Percentiles rank a stretch among this genome's conserved stretches.
Evolutionary conservation across 2,888 invertebrate genomes (phyloP).

Genomic region (Melanchra persicariae): DNA sequence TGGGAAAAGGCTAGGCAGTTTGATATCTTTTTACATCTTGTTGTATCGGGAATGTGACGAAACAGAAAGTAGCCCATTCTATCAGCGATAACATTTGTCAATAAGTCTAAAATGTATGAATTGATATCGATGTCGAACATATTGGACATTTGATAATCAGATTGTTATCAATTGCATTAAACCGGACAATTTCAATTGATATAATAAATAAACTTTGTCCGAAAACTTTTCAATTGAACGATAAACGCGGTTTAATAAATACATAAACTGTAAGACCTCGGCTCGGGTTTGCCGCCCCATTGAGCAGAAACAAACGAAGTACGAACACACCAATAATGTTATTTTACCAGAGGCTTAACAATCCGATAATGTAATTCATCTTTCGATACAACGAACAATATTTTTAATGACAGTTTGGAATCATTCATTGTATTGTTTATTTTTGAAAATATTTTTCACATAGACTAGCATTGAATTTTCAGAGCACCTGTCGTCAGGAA

Average conservation of each 20-base stretch:
- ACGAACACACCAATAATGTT: slow-evolving; percentile 27
- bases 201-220: slow-evolving; percentile 13
- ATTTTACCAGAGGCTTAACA: slow-evolving; percentile 30
- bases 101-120: not conserved
- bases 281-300: slow-evolving; percentile 24
- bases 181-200: not conserved
- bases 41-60: no score
- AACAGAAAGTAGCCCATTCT: not conserved
- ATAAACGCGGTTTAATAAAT: slow-evolving; percentile 30
- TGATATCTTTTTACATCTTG: no score
- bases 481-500: not conserved
- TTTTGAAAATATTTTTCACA: not conserved
- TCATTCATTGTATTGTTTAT: not conserved
- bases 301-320: slow-evolving; percentile 33
- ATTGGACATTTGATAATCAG: no score
- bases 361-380: slow-evolving; percentile 27
- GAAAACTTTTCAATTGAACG: slow-evolving; percentile 32
- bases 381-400: slow-evolving; percentile 25
- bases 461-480: not conserved
- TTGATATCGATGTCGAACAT: no score
- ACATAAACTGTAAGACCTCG: slow-evolving; percentile 23
- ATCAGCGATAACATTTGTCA: not conserved
- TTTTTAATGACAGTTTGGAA: slow-evolving; percentile 19
- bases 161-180: not conserved
- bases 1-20: no score